These are phyloP conservation scores for Nerophis lumbriciformis DNA, from an alignment of 2,113 vertebrate genomes.

Conservation along the genomic window DNA sequence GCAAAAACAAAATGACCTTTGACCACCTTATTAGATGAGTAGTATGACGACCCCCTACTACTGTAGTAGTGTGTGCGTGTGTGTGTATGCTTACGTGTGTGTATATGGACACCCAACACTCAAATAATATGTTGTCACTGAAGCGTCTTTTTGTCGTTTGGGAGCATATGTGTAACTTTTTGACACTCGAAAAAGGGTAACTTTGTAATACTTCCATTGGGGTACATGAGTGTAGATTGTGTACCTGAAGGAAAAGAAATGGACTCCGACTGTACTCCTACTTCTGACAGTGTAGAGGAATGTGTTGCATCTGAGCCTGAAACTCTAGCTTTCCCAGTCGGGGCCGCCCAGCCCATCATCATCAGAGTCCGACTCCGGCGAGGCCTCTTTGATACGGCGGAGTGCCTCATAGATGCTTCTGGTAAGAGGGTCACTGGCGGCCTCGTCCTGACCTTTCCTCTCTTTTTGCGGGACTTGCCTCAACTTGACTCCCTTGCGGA, in stretches of 20 bases:
- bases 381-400: slow-evolving; percentile 95
- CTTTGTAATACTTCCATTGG: not conserved
- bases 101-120: slow-evolving; percentile 15
- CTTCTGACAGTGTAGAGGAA: slow-evolving; percentile 8
- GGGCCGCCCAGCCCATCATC: slow-evolving; percentile 82
- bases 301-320: slow-evolving; percentile 1
- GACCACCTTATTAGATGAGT: slow-evolving; percentile 23
- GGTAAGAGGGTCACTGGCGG: slow-evolving; percentile 85
- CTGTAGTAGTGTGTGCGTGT: not conserved
- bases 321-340: slow-evolving; percentile 90
- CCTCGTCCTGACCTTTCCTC: slow-evolving; percentile 77
- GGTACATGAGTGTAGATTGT: not conserved
- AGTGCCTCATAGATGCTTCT: slow-evolving; percentile 96
- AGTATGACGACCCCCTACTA: slow-evolving; percentile 13
- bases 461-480: slow-evolving; percentile 83
- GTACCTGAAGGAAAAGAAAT: not conserved
- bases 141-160: too few relatives aligned
- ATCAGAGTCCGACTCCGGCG: slow-evolving; percentile 94
- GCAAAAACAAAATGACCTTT: slow-evolving; percentile 26
- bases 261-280: not conserved
- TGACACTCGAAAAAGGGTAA: not conserved
- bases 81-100: not conserved
- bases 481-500: slow-evolving; percentile 93
- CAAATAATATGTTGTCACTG: not conserved
- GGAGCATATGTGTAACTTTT: not conserved